A percentile compares a stretch with the other conserved stretches of the same genome.
These are phyloP conservation scores for Osedax fenrisi DNA, from an alignment of 2,888 invertebrate species.

Conservation along the genomic window DNA sequence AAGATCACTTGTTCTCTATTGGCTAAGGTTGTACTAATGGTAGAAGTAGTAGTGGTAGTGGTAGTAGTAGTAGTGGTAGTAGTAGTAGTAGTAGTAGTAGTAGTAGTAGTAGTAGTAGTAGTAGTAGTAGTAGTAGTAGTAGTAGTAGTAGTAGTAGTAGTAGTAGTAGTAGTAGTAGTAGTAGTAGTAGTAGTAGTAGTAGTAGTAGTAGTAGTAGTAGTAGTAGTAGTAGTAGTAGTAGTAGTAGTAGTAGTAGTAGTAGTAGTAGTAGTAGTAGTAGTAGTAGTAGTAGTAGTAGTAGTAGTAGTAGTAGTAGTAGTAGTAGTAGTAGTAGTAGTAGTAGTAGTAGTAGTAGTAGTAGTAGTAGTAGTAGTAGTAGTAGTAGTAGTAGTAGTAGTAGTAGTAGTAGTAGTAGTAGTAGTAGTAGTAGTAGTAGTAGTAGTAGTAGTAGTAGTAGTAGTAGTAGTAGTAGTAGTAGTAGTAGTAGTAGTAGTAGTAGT, in stretches of 20 bases:
- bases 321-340: slow-evolving; percentile 13
- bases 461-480: slow-evolving; percentile 16
- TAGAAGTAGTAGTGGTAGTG: background rate
- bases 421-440: slow-evolving; percentile 16
- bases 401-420: slow-evolving; percentile 14
- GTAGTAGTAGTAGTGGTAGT: slow-evolving; percentile 30
- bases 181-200: slow-evolving; percentile 30
- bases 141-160: slow-evolving; percentile 30
- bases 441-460: slow-evolving; percentile 13
- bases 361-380: slow-evolving; percentile 14
- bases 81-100: slow-evolving; percentile 30
- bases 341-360: slow-evolving; percentile 14
- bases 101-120: slow-evolving; percentile 30
- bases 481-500: slow-evolving; percentile 14
- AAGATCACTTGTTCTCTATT: slow-evolving; percentile 92
- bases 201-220: slow-evolving; percentile 30
- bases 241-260: slow-evolving; percentile 29
- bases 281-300: slow-evolving; percentile 30
- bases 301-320: slow-evolving; percentile 27
- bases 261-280: slow-evolving; percentile 30
- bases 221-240: slow-evolving; percentile 29
- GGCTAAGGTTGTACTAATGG: slow-evolving; percentile 60
- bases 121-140: slow-evolving; percentile 30
- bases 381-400: slow-evolving; percentile 14
- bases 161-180: slow-evolving; percentile 30